A percentile compares a stretch with the other conserved stretches of the same genome.
phyloP scores from a whole-genome alignment of 2,113 vertebrate genomes.

The Phocoena phocoena region DNA sequence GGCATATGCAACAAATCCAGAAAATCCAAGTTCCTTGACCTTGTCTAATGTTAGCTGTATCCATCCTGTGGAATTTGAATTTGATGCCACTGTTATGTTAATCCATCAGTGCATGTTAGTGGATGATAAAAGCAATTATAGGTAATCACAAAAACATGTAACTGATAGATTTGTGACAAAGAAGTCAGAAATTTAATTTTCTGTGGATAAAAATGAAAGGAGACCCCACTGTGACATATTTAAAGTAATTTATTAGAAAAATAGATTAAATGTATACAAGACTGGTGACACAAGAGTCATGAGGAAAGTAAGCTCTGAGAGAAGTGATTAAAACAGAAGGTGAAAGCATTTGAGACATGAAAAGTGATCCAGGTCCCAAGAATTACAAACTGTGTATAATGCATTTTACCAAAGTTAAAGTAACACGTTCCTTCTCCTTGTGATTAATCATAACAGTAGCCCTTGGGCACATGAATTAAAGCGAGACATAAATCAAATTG shows the following conservation, averaged over 20 bases:
- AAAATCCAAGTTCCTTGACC: not conserved
- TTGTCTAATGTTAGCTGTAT: not conserved
- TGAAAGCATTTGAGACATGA: not conserved
- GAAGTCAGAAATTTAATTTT: conserved; percentile 27
- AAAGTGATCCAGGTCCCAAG: not conserved
- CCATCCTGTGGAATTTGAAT: conserved; percentile 1
- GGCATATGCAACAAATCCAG: not conserved
- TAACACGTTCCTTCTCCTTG: conserved; percentile 6
- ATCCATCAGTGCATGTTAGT: not conserved
- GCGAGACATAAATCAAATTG: conserved; percentile 48
- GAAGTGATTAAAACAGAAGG: conserved; percentile 39
- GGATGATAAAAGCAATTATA: not conserved
- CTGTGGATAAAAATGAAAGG: conserved; percentile 11
- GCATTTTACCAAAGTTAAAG: conserved; percentile 16
- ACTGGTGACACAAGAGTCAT: not conserved
- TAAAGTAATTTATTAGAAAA: conserved; percentile 25
- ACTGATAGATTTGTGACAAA: not conserved
- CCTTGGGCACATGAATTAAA: conserved; percentile 6
- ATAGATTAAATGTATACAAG: not conserved
- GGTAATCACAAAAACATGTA: conserved; percentile 38
- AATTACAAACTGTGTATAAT: conserved; percentile 26
- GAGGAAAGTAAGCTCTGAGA: conserved; percentile 13
- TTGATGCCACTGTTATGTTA: not conserved
- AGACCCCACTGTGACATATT: not conserved
- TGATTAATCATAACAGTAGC: conserved; percentile 49